Evolutionary conservation across 2,888 invertebrate species (phyloP).

Genomic region (Trissolcus brochymenae): DNA sequence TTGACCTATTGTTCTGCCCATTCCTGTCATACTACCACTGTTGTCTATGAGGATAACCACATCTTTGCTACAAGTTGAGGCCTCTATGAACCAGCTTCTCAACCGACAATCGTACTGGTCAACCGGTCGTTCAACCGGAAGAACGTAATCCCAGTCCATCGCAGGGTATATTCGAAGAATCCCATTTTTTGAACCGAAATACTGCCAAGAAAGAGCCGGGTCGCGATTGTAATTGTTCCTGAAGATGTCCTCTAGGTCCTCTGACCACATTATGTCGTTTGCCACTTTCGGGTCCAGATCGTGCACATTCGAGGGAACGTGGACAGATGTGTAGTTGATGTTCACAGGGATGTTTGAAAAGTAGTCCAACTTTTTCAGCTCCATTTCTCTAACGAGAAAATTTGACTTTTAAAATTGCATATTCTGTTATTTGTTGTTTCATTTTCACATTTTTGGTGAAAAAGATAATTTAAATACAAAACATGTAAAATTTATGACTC

Average conservation of each 20-base stretch:
- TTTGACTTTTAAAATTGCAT: constrained; percentile 73
- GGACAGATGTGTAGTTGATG: constrained; percentile 89
- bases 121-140: constrained; percentile 64
- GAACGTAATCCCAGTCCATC: constrained; percentile 69
- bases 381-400: constrained; percentile 75
- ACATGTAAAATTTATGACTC: no score
- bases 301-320: constrained; percentile 95
- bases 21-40: constrained; percentile 97
- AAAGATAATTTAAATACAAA: no score
- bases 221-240: constrained; percentile 86
- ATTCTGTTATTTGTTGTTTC: background rate
- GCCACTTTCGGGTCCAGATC: constrained; percentile 82
- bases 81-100: constrained; percentile 97
- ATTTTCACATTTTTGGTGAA: background rate
- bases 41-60: constrained; percentile 95
- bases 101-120: constrained; percentile 96
- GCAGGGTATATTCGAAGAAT: constrained; percentile 94
- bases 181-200: constrained; percentile 96
- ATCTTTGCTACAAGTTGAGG: constrained; percentile 98
- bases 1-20: constrained; percentile 80
- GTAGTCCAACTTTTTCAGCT: constrained; percentile 85
- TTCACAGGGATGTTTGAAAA: constrained; percentile 91
- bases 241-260: constrained; percentile 89
- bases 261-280: constrained; percentile 93
- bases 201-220: constrained; percentile 96